A percentile compares a stretch with the other conserved stretches of the same genome.
These are phyloP conservation scores for Poeciliopsis prolifica DNA, from an alignment of 2,113 vertebrate species.

Conservation along the genomic window DNA sequence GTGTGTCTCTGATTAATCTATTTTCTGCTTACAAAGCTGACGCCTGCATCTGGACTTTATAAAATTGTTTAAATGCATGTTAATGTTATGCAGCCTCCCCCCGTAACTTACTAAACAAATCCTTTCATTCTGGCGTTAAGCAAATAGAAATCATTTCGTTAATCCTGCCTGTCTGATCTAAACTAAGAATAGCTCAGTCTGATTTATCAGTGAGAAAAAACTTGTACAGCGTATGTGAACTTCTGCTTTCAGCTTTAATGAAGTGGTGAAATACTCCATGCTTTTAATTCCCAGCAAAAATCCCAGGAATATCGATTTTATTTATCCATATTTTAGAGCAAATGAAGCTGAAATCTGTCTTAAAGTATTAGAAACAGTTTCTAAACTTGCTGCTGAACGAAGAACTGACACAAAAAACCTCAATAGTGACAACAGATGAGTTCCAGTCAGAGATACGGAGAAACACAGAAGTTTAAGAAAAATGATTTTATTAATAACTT, in stretches of 20 bases:
- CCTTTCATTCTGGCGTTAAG: too few species aligned
- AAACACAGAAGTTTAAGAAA: constrained; percentile 60
- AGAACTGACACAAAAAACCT: neutral
- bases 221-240: too few species aligned
- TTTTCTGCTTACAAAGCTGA: neutral
- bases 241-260: too few species aligned
- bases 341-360: neutral
- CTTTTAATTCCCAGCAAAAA: neutral
- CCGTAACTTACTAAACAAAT: neutral
- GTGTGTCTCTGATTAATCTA: neutral
- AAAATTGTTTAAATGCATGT: neutral
- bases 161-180: too few species aligned
- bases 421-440: neutral
- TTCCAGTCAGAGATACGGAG: neutral
- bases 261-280: neutral
- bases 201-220: too few species aligned
- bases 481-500: constrained; percentile 81
- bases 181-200: too few species aligned
- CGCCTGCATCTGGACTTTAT: neutral
- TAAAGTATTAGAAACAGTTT: too few species aligned
- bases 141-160: too few species aligned
- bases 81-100: neutral
- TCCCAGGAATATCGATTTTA: neutral
- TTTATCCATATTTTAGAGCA: neutral
- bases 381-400: too few species aligned